These are phyloP conservation scores for Taurulus bubalis DNA, from an alignment of 2,113 vertebrate species.

Conservation along the genomic window DNA sequence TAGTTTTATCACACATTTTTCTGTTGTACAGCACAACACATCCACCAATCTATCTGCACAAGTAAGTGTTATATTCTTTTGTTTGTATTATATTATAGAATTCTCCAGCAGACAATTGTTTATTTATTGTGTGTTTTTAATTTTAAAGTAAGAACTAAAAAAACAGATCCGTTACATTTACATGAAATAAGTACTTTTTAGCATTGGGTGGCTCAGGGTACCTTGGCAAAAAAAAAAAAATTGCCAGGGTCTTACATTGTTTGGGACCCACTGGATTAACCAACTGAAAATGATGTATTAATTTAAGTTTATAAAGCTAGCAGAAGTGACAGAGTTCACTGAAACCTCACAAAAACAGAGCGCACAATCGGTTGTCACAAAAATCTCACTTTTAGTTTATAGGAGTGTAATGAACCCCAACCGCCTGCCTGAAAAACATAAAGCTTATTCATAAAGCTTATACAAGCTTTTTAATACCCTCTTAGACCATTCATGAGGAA, in stretches of 20 bases:
- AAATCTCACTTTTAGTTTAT: neutral
- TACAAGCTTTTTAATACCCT: neutral
- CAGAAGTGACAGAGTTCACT: neutral
- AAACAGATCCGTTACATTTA: too few relatives aligned
- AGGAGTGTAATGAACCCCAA: neutral
- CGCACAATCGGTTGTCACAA: neutral
- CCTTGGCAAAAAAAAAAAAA: too few relatives aligned
- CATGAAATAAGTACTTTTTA: too few relatives aligned
- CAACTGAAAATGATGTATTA: neutral
- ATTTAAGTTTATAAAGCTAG: neutral
- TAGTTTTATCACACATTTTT: neutral
- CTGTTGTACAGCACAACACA: neutral
- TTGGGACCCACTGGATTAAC: neutral
- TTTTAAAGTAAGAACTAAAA: too few relatives aligned
- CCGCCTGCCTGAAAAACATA: neutral
- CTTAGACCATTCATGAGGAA: neutral
- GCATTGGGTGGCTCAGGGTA: too few relatives aligned
- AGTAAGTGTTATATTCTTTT: neutral
- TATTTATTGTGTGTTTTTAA: too few relatives aligned
- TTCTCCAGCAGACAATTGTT: too few relatives aligned
- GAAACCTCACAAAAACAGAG: neutral
- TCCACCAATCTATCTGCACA: constrained; percentile 1
- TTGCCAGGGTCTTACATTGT: neutral
- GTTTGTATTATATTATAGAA: too few relatives aligned
- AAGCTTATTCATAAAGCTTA: neutral